A percentile compares a stretch with the other conserved stretches of the same genome.
phyloP scores from a whole-genome alignment of 1,140 invertebrate genomes.

The Tetraneura akinire region DNA sequence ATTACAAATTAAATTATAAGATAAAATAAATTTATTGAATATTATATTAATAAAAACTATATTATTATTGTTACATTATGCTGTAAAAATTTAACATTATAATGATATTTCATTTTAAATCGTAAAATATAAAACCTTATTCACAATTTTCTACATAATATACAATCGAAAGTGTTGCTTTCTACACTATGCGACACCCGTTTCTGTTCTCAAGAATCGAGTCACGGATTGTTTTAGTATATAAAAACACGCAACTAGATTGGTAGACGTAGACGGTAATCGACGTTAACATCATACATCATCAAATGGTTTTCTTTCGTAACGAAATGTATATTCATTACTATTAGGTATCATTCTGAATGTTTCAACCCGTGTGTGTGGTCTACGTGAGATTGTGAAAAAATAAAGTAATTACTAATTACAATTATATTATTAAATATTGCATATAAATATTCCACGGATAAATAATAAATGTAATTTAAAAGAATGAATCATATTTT shows the following conservation, averaged over 20 bases:
- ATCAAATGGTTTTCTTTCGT: neutral
- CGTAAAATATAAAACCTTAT: neutral
- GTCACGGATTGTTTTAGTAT: neutral
- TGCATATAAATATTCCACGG: neutral
- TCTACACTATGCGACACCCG: neutral
- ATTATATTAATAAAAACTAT: too few species aligned
- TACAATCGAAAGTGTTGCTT: neutral
- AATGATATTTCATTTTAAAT: neutral
- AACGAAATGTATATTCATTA: neutral
- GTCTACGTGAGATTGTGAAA: neutral
- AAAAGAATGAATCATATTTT: neutral
- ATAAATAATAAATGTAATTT: neutral
- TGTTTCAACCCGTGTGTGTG: neutral
- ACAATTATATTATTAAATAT: neutral
- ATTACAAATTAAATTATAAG: too few species aligned
- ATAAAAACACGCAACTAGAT: neutral
- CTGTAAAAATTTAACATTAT: too few species aligned
- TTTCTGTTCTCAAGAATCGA: neutral
- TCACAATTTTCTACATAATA: neutral
- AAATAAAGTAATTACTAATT: neutral
- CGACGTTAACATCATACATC: neutral
- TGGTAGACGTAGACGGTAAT: neutral
- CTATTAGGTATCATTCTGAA: constrained; percentile 1
- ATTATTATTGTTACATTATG: too few species aligned
- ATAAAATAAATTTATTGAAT: too few species aligned